These are phyloP conservation scores for Papilio demoleus DNA, from an alignment of 2,888 invertebrate genomes.

Conservation along the genomic window DNA sequence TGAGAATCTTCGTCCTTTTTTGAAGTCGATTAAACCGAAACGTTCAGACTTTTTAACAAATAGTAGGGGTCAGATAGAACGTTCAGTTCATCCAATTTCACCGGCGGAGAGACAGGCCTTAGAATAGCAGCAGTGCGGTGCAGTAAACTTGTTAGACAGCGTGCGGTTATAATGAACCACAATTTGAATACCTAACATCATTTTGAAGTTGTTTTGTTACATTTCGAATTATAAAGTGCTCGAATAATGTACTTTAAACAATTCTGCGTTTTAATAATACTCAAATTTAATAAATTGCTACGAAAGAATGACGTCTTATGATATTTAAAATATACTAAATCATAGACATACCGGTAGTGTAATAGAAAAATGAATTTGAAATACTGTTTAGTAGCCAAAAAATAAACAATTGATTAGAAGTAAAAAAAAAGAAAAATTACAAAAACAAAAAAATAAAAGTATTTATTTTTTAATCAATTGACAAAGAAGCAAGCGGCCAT, in stretches of 20 bases:
- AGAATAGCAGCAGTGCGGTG: conserved; percentile 30
- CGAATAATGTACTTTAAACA: background rate
- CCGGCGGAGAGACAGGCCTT: conserved; percentile 17
- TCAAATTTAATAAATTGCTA: background rate
- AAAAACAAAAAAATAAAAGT: too few species aligned
- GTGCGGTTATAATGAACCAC: conserved; percentile 18
- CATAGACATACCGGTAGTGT: too few species aligned
- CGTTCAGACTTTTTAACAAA: background rate
- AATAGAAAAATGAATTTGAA: too few species aligned
- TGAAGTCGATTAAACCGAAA: background rate
- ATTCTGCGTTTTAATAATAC: background rate
- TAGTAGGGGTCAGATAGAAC: conserved; percentile 11
- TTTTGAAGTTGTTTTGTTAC: conserved; percentile 9
- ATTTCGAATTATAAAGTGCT: background rate
- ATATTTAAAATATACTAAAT: too few species aligned
- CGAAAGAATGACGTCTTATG: too few species aligned
- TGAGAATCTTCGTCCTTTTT: too few species aligned
- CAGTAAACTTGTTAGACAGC: conserved; percentile 31
- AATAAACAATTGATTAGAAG: too few species aligned
- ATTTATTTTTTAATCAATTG: too few species aligned
- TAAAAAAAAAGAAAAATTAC: too few species aligned
- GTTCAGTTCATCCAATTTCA: conserved; percentile 37
- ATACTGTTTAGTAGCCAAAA: too few species aligned
- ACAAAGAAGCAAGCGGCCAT: too few species aligned
- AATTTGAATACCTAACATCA: conserved; percentile 3